Evolutionary conservation across 2,888 invertebrate species (phyloP).

Genomic region (Piscicola geometra): DNA sequence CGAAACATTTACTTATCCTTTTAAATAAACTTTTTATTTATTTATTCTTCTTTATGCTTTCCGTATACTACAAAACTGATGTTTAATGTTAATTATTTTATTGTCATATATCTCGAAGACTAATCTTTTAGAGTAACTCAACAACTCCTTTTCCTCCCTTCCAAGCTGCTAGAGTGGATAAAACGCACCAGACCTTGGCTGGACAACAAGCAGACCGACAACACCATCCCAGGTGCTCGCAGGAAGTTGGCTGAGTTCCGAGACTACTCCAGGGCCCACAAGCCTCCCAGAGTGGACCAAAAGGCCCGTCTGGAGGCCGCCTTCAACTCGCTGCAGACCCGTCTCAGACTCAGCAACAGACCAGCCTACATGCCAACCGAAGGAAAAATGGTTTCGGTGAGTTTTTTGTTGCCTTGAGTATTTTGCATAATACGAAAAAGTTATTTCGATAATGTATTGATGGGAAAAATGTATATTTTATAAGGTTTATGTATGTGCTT

Average conservation of each 20-base stretch:
- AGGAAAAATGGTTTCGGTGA: conserved; percentile 93
- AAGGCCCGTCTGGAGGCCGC: conserved; percentile 98
- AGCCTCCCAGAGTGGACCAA: conserved; percentile 98
- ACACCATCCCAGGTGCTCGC: conserved; percentile 91
- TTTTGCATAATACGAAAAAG: neutral
- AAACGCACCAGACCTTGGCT: conserved; percentile 83
- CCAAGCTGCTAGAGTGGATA: conserved; percentile 94
- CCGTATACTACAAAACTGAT: neutral
- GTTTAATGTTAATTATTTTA: too few relatives aligned
- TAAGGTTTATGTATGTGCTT: too few relatives aligned
- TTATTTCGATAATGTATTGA: neutral
- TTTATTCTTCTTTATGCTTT: too few relatives aligned
- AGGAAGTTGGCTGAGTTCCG: conserved; percentile 97
- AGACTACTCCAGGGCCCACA: conserved; percentile 95
- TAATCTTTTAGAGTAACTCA: too few relatives aligned
- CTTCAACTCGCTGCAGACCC: conserved; percentile 98
- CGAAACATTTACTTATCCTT: conserved; percentile 60
- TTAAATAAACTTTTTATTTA: too few relatives aligned
- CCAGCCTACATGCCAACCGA: conserved; percentile 99
- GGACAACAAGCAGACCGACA: conserved; percentile 72
- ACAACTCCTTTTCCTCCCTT: neutral
- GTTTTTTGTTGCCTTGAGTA: conserved; percentile 52
- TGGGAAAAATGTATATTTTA: too few relatives aligned
- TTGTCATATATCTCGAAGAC: neutral
- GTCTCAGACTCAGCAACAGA: conserved; percentile 91